Evolutionary conservation across 2,888 invertebrate species (phyloP), one percentile per base, ranked within the genome.

Genomic region (Orthonevra nobilis): DNA sequence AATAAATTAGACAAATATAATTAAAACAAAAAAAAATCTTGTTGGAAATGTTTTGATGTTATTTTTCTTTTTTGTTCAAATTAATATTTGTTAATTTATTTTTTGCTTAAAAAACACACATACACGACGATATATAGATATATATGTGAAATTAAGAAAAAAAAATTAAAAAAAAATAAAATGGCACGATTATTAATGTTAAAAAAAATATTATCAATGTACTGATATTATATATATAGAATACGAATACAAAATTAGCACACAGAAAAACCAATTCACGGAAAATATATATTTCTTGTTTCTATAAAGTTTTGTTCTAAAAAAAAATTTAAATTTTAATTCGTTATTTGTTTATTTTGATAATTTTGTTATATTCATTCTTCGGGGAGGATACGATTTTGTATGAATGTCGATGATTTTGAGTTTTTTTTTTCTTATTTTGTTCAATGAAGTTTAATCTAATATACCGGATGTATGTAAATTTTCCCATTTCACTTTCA

Each of bases 161-260:
- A 32, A n/a, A n/a, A n/a, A n/a, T n/a, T n/a, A n/a, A n/a, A n/a
- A 75, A 73, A 74, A 52, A 34, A 23, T 32, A 48, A 73, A 81
- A 75, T 81, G 70, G 70, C 52, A 81, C 77, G 70, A 66, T 66
- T 77, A 81, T 77, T 66, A 81, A 81, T 77, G 70, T 56, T 61
- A 81, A 72, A 61, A 70, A 60, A 42, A 72, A 52, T 66, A 77
- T 64, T 79, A 79, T 79, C 73, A 79, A 79, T 79, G 73, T 79
- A 79, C 79, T 72, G 73, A 73, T 66, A 75, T 64, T 70, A 54
- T 73, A 70, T 66, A 74, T 75, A 81, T 70, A 82, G 82, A 82
- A 84, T 85, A 86, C 86, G 85, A 86, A 86, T 86, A 87, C 86
- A 86, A 86, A 86, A 87, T 86, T 86, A 87, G 86, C 86, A 87